These are phyloP conservation scores for Podarcis lilfordi DNA, from an alignment of 2,797 vertebrate genomes.

Conservation along the genomic window DNA sequence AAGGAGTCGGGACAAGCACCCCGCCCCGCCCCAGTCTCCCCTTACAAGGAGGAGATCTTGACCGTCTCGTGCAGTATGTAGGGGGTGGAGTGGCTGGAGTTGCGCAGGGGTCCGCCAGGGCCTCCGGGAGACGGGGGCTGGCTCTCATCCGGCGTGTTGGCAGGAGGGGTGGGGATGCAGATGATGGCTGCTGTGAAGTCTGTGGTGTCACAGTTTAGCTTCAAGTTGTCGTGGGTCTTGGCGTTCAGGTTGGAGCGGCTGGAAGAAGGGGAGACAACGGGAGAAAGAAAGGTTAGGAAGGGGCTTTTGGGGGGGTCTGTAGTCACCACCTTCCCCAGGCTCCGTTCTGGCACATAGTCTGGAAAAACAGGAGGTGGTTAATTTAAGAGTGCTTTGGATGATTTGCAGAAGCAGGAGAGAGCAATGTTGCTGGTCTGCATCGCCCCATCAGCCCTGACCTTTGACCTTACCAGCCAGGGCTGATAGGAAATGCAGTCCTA, in stretches of 20 bases:
- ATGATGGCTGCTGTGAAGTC: constrained; percentile 92
- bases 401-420: background rate
- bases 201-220: constrained; percentile 87
- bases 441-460: background rate
- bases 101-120: constrained; percentile 78
- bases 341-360: background rate
- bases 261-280: constrained; percentile 11
- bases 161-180: constrained; percentile 91
- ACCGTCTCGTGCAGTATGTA: constrained; percentile 84
- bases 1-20: background rate
- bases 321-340: background rate
- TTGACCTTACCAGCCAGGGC: background rate
- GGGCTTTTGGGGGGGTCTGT: background rate
- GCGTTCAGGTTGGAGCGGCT: constrained; percentile 92
- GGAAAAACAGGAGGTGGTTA: background rate
- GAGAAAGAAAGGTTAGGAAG: constrained; percentile 5
- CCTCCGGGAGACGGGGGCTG: constrained; percentile 83
- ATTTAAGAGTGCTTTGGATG: too few relatives aligned
- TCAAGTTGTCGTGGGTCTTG: constrained; percentile 80
- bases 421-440: background rate
- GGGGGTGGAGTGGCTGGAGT: constrained; percentile 80
- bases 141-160: constrained; percentile 89
- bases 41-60: constrained; percentile 91
- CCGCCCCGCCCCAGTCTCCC: constrained; percentile 23
- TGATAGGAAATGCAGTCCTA: background rate